phyloP scores from a whole-genome alignment of 1,140 invertebrate genomes.

The Sinonovacula constricta region DNA sequence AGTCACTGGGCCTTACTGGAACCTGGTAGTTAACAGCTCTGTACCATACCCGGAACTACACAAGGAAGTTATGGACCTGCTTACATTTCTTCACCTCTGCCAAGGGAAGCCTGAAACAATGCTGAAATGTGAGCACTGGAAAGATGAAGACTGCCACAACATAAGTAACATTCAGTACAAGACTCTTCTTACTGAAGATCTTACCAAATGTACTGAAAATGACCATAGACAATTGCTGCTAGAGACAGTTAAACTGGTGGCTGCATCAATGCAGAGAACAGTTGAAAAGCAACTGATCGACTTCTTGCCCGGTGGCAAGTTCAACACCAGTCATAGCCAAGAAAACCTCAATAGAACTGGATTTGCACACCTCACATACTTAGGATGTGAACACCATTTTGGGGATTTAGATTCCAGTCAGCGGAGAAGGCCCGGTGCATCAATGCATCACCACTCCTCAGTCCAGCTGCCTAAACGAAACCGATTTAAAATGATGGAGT shows the following conservation, averaged over 20 bases:
- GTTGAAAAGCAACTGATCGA: conserved; percentile 12
- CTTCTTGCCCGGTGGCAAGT: background rate
- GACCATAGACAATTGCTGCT: too few species aligned
- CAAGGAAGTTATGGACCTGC: background rate
- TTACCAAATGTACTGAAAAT: too few species aligned
- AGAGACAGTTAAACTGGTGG: background rate
- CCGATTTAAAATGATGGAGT: too few species aligned
- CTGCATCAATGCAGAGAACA: background rate
- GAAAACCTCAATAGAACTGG: background rate
- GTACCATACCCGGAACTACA: conserved; percentile 35
- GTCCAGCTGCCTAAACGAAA: conserved; percentile 11
- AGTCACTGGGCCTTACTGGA: conserved; percentile 33
- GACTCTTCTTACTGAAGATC: background rate
- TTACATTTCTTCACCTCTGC: too few species aligned
- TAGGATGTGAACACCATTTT: conserved; percentile 43
- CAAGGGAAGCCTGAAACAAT: background rate
- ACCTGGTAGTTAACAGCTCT: background rate
- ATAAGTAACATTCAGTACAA: background rate
- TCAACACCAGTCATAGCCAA: background rate
- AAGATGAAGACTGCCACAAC: background rate
- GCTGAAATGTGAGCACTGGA: background rate
- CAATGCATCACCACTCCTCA: conserved; percentile 7
- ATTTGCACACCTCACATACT: background rate
- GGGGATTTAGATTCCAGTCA: conserved; percentile 44
- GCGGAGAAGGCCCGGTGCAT: conserved; percentile 13